These are phyloP conservation scores for Achlya flavicornis DNA, from an alignment of 2,888 invertebrate genomes.

Conservation along the genomic window DNA sequence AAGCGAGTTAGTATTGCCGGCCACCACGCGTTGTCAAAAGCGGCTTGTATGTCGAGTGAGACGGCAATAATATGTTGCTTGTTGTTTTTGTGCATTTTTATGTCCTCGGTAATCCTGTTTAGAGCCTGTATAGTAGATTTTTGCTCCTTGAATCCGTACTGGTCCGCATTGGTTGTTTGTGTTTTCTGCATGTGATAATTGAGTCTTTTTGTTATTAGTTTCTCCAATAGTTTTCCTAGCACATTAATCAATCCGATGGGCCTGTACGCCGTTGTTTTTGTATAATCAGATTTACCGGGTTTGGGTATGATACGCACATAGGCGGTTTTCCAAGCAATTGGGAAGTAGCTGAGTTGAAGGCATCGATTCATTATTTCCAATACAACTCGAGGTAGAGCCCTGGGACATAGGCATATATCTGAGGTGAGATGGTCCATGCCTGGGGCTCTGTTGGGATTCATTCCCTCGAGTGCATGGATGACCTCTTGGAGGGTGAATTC, in stretches of 20 bases:
- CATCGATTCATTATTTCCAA: constrained; percentile 1
- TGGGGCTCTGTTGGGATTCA: too few relatives aligned
- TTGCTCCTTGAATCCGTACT: constrained; percentile 22
- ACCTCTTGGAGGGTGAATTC: too few relatives aligned
- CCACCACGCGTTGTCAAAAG: constrained; percentile 34
- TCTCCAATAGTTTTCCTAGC: too few relatives aligned
- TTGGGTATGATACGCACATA: constrained; percentile 36
- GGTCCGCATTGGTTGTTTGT: too few relatives aligned
- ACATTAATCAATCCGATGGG: too few relatives aligned
- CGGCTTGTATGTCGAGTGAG: constrained; percentile 27
- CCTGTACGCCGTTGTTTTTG: too few relatives aligned
- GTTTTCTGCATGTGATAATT: too few relatives aligned
- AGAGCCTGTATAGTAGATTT: constrained; percentile 23
- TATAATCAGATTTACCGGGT: background rate
- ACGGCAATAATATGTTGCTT: constrained; percentile 18
- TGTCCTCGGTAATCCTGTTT: constrained; percentile 9
- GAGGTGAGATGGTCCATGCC: too few relatives aligned
- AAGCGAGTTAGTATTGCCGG: constrained; percentile 18
- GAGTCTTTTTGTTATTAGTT: too few relatives aligned
- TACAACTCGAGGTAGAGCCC: background rate
- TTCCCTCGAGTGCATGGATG: too few relatives aligned
- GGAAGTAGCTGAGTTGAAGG: constrained; percentile 11
- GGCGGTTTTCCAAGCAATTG: constrained; percentile 24
- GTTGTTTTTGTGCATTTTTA: background rate
- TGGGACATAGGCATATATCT: background rate